Base-by-base conservation (phyloP, 2,797 vertebrate genomes). In the Choloepus didactylus region DNA sequence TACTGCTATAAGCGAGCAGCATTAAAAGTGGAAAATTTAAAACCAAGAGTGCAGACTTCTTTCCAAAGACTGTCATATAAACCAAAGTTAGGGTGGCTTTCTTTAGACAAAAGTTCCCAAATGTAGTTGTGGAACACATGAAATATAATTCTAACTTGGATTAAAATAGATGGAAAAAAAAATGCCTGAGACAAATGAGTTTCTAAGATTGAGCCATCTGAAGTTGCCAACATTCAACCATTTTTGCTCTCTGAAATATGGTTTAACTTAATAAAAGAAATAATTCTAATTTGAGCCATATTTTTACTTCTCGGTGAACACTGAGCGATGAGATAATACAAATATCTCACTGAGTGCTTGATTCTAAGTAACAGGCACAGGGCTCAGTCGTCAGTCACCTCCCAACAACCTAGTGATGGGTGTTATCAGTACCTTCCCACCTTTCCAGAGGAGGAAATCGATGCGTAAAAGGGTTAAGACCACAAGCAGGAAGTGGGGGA, bases 1-100 rank as follows among this genome's bases (percentile, higher is more conserved):
- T 89, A 76, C 70, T 96, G 86, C 72, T 91, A 38, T 89, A 77
- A 93, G 87, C 79, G 88, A 3, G 2, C 15, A 27, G 60, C 46
- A 69, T 29, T 35, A n/a, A 41, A 89, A 92, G 84, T 84, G 8
- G 66, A 72, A 95, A 91, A 46, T 77, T 56, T 77, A 29, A 94
- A 95, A 46, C 10, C 60, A 56, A 73, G 72, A 73, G 8, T 31
- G 4, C 27, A 54, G 73, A 23, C 25, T 80, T 76, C 35, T 92
- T 59, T 77, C n/a, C 25, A 86, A 79, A 94, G n/a, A 41, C 56
- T 83, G 29, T 25, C 59, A 21, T 62, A 44, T 56, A 95, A 83
- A 66, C 66, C 31, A 29, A 49, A 84, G 35, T 72, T 23, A 70
- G 51, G 41, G 56, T 69, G 25, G 11, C 35, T 79, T 87, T 87